Evolutionary conservation across 1,140 invertebrate species (phyloP), one percentile per base, ranked within the genome.

Genomic region (Macrotrachela quadricornifera): DNA sequence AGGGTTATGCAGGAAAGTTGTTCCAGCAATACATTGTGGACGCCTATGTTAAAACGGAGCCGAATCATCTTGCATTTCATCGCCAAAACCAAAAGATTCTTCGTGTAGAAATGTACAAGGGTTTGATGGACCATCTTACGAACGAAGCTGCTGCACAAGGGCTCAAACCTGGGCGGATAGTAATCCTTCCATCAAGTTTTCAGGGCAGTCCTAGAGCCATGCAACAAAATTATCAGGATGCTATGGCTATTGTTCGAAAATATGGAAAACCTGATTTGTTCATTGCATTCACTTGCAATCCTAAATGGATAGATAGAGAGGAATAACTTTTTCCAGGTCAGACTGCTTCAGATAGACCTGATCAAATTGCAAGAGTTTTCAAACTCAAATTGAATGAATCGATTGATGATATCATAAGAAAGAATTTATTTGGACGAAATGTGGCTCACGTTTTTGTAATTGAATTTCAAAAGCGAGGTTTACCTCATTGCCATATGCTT

Each of bases 381-480:
- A 60, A 61, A 49, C 59, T 68, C 57, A 75, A 75, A 59, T 52
- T 73, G 15, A 69, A 65, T 57, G 58, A 61, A 43, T 53, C 76
- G 6, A 64, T 74, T 55, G 52, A 71, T 58, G 61, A 71, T 15
- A 59, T 75, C 16, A 48, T 54, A 10, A 64, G 66, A 51, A 17
- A 57, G 49, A 14, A 60, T 16, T 50, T 70, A 8, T 64, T 67
- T 59, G 68, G 71, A 14, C 49, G 57, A 38, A 56, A 59, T 43
- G 38, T 54, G 13, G 66, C 64, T 36, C 63, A 59, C 38, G 59
- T 71, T 64, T 68, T 68, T 54, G 57, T 62, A 17, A 55, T 75
- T 43, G 73, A 77, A 60, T 76, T 67, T 63, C 72, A 75, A 59
- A 75, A 75, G 59, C 59, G 70, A 56, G 70, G 73, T 12, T 58